These are phyloP conservation scores for Sminthurinus aureus DNA, from an alignment of 2,888 invertebrate genomes.

Conservation along the genomic window DNA sequence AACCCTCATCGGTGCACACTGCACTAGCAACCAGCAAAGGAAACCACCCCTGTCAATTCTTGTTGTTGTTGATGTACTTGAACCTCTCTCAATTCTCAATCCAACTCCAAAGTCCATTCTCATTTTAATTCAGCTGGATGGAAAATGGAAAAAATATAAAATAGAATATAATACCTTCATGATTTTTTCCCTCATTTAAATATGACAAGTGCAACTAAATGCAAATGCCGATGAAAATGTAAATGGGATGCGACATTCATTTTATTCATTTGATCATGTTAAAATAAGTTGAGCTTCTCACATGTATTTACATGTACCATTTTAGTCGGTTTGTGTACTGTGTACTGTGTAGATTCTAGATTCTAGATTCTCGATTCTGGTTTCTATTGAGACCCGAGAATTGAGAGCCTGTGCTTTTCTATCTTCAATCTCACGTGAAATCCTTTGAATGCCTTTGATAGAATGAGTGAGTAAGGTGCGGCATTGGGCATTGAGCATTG, in stretches of 20 bases:
- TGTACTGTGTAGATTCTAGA: not conserved
- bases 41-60: not conserved
- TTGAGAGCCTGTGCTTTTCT: not conserved
- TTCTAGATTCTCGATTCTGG: not conserved
- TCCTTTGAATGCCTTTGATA: not conserved
- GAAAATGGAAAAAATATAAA: not conserved
- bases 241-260: slow-evolving; percentile 27
- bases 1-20: too few species aligned
- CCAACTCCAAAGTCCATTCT: not conserved
- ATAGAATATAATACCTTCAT: not conserved
- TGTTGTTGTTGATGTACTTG: not conserved
- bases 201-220: slow-evolving; percentile 40
- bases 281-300: slow-evolving; percentile 27
- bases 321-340: not conserved
- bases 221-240: slow-evolving; percentile 4
- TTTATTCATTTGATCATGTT: slow-evolving; percentile 37
- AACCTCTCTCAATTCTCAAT: not conserved
- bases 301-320: not conserved
- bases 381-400: not conserved
- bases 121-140: not conserved
- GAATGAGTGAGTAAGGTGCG: not conserved
- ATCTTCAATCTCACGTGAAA: slow-evolving; percentile 3
- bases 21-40: too few species aligned
- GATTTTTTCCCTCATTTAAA: slow-evolving; percentile 27
- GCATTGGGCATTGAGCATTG: not conserved